A percentile compares a stretch with the other conserved stretches of the same genome.
Evolutionary conservation across 2,113 vertebrate genomes (phyloP).

Genomic region (Perca fluviatilis): DNA sequence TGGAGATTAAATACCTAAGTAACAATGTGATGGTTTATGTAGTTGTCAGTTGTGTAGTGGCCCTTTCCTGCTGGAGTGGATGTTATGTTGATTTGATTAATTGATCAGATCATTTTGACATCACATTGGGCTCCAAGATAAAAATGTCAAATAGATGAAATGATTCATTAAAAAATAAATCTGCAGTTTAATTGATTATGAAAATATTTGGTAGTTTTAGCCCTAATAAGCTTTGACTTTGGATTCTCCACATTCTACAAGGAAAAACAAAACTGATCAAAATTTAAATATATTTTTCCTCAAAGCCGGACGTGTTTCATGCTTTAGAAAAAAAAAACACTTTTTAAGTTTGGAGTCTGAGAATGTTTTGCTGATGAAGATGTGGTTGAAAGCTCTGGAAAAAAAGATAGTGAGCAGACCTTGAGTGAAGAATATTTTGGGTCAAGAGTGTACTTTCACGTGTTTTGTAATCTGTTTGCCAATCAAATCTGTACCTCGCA

Average conservation of each 20-base stretch:
- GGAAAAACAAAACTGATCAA: neutral
- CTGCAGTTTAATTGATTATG: neutral
- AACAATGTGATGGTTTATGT: constrained; percentile 10
- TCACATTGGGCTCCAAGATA: neutral
- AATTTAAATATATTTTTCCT: neutral
- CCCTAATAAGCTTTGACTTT: too few relatives aligned
- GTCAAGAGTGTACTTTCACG: neutral
- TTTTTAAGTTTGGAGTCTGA: too few relatives aligned
- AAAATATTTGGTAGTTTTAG: neutral
- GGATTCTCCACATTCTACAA: neutral
- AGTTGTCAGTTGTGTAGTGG: neutral
- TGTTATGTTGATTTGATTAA: neutral
- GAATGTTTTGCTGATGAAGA: neutral
- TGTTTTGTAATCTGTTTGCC: neutral
- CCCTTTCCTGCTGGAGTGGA: neutral
- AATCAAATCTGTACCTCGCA: neutral
- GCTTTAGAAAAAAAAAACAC: too few relatives aligned
- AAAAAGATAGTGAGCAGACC: neutral
- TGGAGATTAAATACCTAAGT: constrained; percentile 22
- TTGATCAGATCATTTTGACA: neutral
- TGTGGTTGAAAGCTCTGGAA: neutral
- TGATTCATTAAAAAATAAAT: neutral
- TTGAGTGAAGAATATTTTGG: neutral
- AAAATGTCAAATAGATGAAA: neutral
- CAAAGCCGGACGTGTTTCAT: neutral